These are phyloP conservation scores for Acleris laterana DNA, from an alignment of 2,888 invertebrate genomes.

Conservation along the genomic window DNA sequence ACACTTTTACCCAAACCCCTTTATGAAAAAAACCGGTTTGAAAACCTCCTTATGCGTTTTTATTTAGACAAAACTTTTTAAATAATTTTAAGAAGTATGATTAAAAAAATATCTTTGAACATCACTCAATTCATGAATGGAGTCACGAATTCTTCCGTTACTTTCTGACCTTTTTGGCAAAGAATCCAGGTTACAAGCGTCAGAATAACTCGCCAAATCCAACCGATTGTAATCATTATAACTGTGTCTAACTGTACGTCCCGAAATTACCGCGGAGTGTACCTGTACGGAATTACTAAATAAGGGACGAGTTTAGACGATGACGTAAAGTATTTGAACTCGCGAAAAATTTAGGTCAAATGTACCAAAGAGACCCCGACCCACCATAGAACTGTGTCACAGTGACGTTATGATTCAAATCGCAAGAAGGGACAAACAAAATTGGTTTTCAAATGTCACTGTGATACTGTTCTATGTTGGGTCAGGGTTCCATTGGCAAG, in stretches of 20 bases:
- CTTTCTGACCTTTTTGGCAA: slow-evolving; percentile 17
- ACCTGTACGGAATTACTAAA: slow-evolving; percentile 42
- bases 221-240: slow-evolving; percentile 39
- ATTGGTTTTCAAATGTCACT: too few relatives aligned
- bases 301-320: slow-evolving; percentile 33
- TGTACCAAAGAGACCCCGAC: not conserved
- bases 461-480: too few relatives aligned
- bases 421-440: too few relatives aligned
- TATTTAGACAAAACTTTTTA: too few relatives aligned
- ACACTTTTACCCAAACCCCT: too few relatives aligned
- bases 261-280: slow-evolving; percentile 39
- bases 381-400: too few relatives aligned
- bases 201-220: slow-evolving; percentile 34
- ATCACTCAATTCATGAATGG: not conserved
- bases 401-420: too few relatives aligned
- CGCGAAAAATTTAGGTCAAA: not conserved
- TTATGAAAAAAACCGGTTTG: too few relatives aligned
- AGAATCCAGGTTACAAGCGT: slow-evolving; percentile 14
- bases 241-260: slow-evolving; percentile 47
- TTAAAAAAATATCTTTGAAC: too few relatives aligned
- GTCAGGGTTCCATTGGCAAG: too few relatives aligned
- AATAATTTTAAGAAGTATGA: too few relatives aligned
- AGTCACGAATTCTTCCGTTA: not conserved
- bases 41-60: too few relatives aligned
- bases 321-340: slow-evolving; percentile 17